Percentiles rank a stretch among this genome's conserved stretches.
These are phyloP conservation scores for Onthophagus taurus DNA, from an alignment of 1,140 invertebrate species.

Conservation along the genomic window DNA sequence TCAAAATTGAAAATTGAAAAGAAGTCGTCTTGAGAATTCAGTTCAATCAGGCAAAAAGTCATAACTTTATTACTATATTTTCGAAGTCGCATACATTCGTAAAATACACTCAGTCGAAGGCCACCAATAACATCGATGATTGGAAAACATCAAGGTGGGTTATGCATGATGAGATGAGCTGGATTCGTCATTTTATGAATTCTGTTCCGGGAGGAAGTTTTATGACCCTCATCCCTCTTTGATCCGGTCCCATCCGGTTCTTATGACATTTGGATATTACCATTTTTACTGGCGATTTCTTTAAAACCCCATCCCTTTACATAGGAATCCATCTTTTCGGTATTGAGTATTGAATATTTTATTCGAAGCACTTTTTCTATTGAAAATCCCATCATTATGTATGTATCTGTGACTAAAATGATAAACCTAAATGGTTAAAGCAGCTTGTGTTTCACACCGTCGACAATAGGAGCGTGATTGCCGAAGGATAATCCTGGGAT, in stretches of 20 bases:
- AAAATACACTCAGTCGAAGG: too few species aligned
- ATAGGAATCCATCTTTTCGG: conserved; percentile 2
- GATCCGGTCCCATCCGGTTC: conserved; percentile 22
- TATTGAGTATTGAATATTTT: conserved; percentile 3
- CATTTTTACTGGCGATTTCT: conserved; percentile 21
- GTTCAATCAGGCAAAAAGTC: too few species aligned
- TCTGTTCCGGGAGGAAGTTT: conserved; percentile 19
- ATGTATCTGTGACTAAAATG: too few species aligned
- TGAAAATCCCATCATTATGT: too few species aligned
- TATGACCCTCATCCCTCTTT: conserved; percentile 11
- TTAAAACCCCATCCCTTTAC: conserved; percentile 1
- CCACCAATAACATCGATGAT: conserved; percentile 12
- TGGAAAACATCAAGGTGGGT: conserved; percentile 14
- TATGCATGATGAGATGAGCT: conserved; percentile 31
- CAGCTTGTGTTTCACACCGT: conserved; percentile 31
- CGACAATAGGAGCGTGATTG: conserved; percentile 35
- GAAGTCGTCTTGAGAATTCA: too few species aligned
- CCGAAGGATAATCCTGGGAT: conserved; percentile 33
- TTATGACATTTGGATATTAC: conserved; percentile 21
- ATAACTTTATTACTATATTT: too few species aligned
- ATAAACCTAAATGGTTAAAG: conserved; percentile 11
- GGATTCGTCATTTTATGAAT: conserved; percentile 33
- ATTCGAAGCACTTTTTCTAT: too few species aligned
- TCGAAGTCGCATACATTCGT: too few species aligned
- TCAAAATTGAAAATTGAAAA: too few species aligned